Base-by-base conservation (phyloP, 2,888 invertebrate species). In the Girardia tigrina region DNA sequence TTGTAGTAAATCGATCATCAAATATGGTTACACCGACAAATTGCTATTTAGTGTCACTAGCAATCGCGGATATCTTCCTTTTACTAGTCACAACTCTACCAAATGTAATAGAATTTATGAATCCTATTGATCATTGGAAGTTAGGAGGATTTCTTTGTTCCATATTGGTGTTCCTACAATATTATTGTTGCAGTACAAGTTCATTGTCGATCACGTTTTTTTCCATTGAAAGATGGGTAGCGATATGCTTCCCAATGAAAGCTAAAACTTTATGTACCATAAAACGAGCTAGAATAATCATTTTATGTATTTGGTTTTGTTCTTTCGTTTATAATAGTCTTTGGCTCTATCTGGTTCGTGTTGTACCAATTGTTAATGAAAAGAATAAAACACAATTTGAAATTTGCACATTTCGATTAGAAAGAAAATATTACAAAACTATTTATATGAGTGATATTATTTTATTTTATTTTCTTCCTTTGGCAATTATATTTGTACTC, bases 201-300 rank as follows among this genome's bases (percentile, higher is more conserved):
- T 86, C 87, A 0, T 81, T 88, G 74, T 87, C 87, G 74, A 86
- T 88, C 76, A 87, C 88, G 2, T 88, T 88, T 12, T 88, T 88
- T 81, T 88, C 88, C 0, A 84, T 88, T 23, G 88, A 88, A 81
- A 82, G 88, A 70, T 88, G 88, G 81, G 87, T 88, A 71, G 88
- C 88, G 78, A 88, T 88, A 74, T 88, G 88, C 79, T 86, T 87
- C 79, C 88, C 88, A 0, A 86, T 88, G 84, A 83, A 78, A 28
- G 83, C 83, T 2, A 87, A 87, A 78, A 85, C 85, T 23, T 84
- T 88, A 78, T 88, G 88, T 81, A 88, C 88, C 0, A 86, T 88
- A 16, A 83, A 84, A 71, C 81, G 88, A 42, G 88, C 88, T 36
- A 86, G 87, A 80, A 82, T 84, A 78, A 88, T 88, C 76, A 87